Evolutionary conservation across 2,888 invertebrate species (phyloP).

Genomic region (Agrilus cyanescens): DNA sequence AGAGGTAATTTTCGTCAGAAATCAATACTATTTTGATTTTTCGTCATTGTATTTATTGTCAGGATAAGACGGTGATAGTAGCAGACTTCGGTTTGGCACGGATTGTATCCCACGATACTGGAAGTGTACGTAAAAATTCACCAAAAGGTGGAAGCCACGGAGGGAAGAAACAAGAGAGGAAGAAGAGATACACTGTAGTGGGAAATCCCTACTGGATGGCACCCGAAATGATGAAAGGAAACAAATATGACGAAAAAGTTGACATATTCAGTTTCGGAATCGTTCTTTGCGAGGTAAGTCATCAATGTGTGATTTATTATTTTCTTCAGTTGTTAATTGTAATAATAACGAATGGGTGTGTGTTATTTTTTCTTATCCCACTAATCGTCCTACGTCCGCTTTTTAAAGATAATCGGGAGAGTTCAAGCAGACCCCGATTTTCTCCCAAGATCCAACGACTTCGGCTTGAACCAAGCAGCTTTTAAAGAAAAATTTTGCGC

Average conservation of each 20-base stretch:
- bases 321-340: not conserved
- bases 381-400: constrained; percentile 6
- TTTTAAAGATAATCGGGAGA: constrained; percentile 73
- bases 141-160: constrained; percentile 23
- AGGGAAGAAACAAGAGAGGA: constrained; percentile 48
- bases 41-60: constrained; percentile 21
- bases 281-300: constrained; percentile 75
- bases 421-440: constrained; percentile 93
- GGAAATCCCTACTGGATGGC: constrained; percentile 99
- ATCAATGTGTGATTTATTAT: not conserved
- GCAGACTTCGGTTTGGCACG: constrained; percentile 92
- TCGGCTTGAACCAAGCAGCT: constrained; percentile 76
- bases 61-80: constrained; percentile 85
- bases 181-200: constrained; percentile 89
- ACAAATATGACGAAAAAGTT: constrained; percentile 91
- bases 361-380: constrained; percentile 1
- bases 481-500: constrained; percentile 80
- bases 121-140: constrained; percentile 28
- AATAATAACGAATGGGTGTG: not conserved
- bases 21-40: not conserved
- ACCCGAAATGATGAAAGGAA: constrained; percentile 96
- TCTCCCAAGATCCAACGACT: constrained; percentile 81
- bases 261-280: constrained; percentile 95
- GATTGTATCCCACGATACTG: constrained; percentile 49
- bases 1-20: constrained; percentile 43